Evolutionary conservation across 2,797 vertebrate species (phyloP), one percentile per base, ranked within the genome.

Genomic region (Melanotaenia trifasciata): DNA sequence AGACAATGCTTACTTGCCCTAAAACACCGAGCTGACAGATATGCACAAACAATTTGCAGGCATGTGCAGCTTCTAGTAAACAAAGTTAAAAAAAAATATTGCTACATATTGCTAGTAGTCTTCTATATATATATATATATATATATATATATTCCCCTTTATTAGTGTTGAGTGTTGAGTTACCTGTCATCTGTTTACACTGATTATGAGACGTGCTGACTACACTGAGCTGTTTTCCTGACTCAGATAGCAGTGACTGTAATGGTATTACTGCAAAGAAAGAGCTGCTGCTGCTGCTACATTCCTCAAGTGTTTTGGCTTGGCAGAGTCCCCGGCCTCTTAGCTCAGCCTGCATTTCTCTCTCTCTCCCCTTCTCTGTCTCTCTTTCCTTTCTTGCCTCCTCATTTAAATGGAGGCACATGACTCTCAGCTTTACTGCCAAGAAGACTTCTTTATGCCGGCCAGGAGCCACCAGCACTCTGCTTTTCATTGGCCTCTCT

Each of bases 351-450:
- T 85, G 65, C 60, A 53, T 76, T 77, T 36, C 83, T 75, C 70
- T 72, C 53, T 58, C 70, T 76, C 74, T 40, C 65, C 13, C 50
- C 47, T 53, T 35, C 36, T 22, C 58, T 16, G 50, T 72, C 43
- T 73, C 57, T 51, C 73, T 79, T 78, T 78, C 64, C 64, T 81
- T 74, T 79, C 69, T 85, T 74, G 60, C 79, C 72, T 61, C 70
- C 81, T 86, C 84, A 78, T 91, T 91, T 88, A 90, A 90, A 92
- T 70, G 85, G 86, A 90, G 89, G 87, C 90, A 89, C 88, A 88
- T 91, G 90, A 94, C 85, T 91, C 81, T n/a, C 24, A 5, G 68
- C 62, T 66, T 75, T 5, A 28, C 83, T 90, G 88, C 88, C 91
- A 91, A 87, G 79, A 43, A 68, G 78, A 74, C 72, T 82, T 87